A percentile compares a stretch with the other conserved stretches of the same genome.
phyloP scores from a whole-genome alignment of 1,140 invertebrate species.

The Drosophila bifasciata region DNA sequence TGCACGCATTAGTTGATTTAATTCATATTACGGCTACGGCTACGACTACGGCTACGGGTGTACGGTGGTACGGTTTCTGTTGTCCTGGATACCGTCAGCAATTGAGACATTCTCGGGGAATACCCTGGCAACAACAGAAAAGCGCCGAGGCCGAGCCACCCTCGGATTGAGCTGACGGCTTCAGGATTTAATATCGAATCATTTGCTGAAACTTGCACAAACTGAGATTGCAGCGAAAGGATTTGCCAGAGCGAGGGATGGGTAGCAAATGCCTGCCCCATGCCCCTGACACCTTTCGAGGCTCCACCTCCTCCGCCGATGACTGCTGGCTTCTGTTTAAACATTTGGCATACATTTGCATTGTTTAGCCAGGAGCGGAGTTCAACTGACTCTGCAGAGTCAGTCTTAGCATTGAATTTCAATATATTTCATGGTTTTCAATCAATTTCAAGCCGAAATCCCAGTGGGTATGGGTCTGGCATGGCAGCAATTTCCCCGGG shows the following conservation, averaged over 20 bases:
- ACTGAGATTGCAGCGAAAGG: slow-evolving; percentile 17
- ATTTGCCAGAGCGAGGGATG: background rate
- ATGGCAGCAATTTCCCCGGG: slow-evolving; percentile 51
- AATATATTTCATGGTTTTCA: slow-evolving; percentile 81
- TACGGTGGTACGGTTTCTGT: slow-evolving; percentile 6
- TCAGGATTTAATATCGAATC: slow-evolving; percentile 44
- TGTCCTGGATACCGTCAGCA: slow-evolving; percentile 60
- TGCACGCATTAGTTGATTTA: slow-evolving; percentile 84
- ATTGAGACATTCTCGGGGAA: slow-evolving; percentile 82
- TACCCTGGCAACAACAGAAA: slow-evolving; percentile 54
- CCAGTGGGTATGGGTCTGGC: slow-evolving; percentile 23
- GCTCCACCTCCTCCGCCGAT: background rate
- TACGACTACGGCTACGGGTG: slow-evolving; percentile 18
- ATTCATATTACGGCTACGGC: slow-evolving; percentile 73
- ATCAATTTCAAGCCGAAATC: slow-evolving; percentile 73
- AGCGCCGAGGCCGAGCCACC: slow-evolving; percentile 1
- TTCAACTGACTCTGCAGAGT: background rate
- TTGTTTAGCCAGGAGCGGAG: slow-evolving; percentile 27
- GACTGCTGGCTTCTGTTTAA: slow-evolving; percentile 39
- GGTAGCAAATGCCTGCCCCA: background rate
- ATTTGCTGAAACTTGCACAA: slow-evolving; percentile 17
- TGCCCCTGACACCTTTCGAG: slow-evolving; percentile 21
- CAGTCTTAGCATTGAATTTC: slow-evolving; percentile 70
- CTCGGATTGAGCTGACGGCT: slow-evolving; percentile 24
- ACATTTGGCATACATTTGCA: slow-evolving; percentile 53